Evolutionary conservation across 2,797 vertebrate genomes (phyloP).

Genomic region (Myotis pilosus): DNA sequence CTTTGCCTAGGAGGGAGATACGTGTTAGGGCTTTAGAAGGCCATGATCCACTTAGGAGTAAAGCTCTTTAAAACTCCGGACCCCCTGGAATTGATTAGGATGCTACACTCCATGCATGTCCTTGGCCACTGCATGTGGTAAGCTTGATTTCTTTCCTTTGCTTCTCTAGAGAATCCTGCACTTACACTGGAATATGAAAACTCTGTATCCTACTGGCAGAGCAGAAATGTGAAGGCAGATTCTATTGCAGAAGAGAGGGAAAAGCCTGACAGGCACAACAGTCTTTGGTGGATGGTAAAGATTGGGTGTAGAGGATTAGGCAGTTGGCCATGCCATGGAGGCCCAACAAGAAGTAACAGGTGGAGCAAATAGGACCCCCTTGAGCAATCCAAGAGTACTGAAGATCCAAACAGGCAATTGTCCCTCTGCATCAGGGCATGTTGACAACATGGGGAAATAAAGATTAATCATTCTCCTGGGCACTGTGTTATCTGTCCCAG

Average conservation of each 20-base stretch:
- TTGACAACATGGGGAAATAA: slow-evolving; percentile 18
- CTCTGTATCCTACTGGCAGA: background rate
- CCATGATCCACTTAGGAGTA: background rate
- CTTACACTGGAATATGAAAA: background rate
- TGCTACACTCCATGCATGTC: background rate
- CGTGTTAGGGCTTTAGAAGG: background rate
- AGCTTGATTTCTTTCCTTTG: background rate
- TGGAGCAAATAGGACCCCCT: background rate
- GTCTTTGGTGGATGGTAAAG: background rate
- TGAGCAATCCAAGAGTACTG: background rate
- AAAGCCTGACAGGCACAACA: background rate
- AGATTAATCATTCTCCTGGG: slow-evolving; percentile 31
- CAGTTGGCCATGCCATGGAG: background rate
- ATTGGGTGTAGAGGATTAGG: background rate
- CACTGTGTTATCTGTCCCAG: background rate
- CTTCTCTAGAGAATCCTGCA: background rate
- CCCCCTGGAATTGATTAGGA: background rate
- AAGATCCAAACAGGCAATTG: background rate
- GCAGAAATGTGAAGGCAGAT: background rate
- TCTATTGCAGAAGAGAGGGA: background rate
- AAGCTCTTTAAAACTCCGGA: background rate
- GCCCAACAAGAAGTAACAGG: background rate
- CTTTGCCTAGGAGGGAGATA: background rate
- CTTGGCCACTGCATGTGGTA: background rate
- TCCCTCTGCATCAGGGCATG: background rate